Percentiles rank a stretch among this genome's conserved stretches.
Evolutionary conservation across 2,113 vertebrate genomes (phyloP).

Genomic region (Holacanthus passer): DNA sequence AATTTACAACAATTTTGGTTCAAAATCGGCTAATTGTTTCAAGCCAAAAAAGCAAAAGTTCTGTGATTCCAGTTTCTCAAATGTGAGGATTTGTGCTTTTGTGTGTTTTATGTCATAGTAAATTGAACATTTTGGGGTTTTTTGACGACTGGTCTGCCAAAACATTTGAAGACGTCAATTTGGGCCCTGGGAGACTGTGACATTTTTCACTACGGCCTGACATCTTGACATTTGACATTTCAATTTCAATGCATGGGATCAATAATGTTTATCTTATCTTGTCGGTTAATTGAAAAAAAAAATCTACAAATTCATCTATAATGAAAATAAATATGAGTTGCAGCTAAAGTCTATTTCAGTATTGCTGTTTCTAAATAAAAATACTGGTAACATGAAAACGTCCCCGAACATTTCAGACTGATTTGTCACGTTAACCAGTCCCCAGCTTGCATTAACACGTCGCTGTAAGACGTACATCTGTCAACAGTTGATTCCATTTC

Average conservation of each 20-base stretch:
- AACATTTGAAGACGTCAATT: neutral
- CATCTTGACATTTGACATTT: neutral
- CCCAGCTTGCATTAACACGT: constrained; percentile 27
- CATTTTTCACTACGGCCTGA: neutral
- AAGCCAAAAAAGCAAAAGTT: neutral
- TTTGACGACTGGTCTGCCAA: neutral
- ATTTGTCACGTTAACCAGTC: neutral
- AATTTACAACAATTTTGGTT: neutral
- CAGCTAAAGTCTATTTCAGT: neutral
- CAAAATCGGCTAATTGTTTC: neutral
- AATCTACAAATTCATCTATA: neutral
- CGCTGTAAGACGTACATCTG: constrained; percentile 21
- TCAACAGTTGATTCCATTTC: constrained; percentile 32
- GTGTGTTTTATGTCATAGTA: too few relatives aligned
- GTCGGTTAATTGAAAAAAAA: neutral
- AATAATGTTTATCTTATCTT: neutral
- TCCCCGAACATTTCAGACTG: neutral
- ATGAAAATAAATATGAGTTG: neutral
- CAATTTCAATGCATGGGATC: too few relatives aligned
- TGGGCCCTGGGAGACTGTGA: too few relatives aligned
- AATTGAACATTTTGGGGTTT: too few relatives aligned
- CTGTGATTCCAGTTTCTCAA: neutral
- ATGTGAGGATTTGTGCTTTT: too few relatives aligned
- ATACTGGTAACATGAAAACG: neutral
- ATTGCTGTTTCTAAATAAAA: neutral